Conservation (phyloP, 2,888 invertebrate species). For the Callinectes sapidus region DNA sequence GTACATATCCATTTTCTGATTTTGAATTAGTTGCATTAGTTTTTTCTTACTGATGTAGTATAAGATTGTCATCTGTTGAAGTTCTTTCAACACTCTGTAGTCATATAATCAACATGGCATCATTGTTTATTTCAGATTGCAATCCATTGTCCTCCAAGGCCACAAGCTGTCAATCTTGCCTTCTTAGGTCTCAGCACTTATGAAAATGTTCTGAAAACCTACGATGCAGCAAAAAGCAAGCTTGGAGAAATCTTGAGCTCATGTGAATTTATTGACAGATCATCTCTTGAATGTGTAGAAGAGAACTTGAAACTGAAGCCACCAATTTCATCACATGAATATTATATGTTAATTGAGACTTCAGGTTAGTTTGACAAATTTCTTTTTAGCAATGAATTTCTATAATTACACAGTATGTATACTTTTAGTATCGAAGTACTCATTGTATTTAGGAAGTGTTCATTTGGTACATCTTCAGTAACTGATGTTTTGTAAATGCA, state of each 20-base stretch:
- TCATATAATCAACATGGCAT: conserved; percentile 3
- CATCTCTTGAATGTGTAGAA: conserved; percentile 83
- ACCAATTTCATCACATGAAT: conserved; percentile 79
- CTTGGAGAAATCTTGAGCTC: conserved; percentile 95
- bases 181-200: conserved; percentile 91
- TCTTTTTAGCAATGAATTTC: neutral
- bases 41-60: neutral
- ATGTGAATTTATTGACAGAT: conserved; percentile 93
- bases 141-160: conserved; percentile 90
- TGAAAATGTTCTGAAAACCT: conserved; percentile 85
- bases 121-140: conserved; percentile 79
- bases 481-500: neutral
- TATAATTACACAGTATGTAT: neutral
- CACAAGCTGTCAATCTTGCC: conserved; percentile 89
- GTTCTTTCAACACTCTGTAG: neutral
- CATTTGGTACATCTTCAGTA: neutral
- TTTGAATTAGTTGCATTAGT: no score
- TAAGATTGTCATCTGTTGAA: neutral
- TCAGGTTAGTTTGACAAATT: conserved; percentile 76
- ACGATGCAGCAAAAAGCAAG: conserved; percentile 83
- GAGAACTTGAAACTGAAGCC: conserved; percentile 80
- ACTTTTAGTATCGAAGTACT: no score
- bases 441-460: neutral
- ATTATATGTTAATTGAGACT: conserved; percentile 91
- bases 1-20: neutral